Conservation (phyloP, 2,113 vertebrate species). For the Daphoenositta chrysoptera region DNA sequence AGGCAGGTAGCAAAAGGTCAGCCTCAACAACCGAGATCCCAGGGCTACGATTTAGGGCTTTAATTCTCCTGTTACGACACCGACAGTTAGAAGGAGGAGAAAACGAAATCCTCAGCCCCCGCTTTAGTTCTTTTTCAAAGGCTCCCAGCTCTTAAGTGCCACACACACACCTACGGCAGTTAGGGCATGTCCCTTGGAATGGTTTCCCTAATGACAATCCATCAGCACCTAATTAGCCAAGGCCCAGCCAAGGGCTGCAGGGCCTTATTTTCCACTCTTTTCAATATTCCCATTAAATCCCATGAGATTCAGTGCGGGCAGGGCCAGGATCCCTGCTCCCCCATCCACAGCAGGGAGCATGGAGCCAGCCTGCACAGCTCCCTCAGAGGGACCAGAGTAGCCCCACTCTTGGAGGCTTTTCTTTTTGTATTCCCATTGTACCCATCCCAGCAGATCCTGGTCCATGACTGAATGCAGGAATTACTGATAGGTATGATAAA, state of each 20-base stretch:
- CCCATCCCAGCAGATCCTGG: not conserved
- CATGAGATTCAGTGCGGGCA: not conserved
- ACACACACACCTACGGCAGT: not conserved
- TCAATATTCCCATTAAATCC: not conserved
- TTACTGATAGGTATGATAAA: fast-evolving
- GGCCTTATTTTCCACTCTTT: not conserved
- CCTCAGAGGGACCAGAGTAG: not conserved
- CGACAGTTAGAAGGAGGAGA: not conserved
- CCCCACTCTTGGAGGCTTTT: not conserved
- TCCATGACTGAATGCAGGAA: not conserved
- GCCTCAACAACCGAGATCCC: not conserved
- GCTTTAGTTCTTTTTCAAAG: not conserved
- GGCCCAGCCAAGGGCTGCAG: not conserved
- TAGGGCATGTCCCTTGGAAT: not conserved
- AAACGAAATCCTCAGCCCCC: not conserved
- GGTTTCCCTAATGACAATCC: not conserved
- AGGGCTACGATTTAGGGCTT: not conserved
- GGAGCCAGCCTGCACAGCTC: not conserved
- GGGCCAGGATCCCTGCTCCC: not conserved
- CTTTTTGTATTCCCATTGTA: not conserved
- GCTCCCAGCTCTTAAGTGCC: not conserved
- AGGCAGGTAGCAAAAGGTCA: conserved; percentile 53
- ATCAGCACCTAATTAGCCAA: not conserved
- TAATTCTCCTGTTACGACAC: conserved; percentile 31
- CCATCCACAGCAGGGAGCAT: not conserved